Evolutionary conservation across 2,113 vertebrate species (phyloP), one percentile per base, ranked within the genome.

Genomic region (Apodemus sylvaticus): DNA sequence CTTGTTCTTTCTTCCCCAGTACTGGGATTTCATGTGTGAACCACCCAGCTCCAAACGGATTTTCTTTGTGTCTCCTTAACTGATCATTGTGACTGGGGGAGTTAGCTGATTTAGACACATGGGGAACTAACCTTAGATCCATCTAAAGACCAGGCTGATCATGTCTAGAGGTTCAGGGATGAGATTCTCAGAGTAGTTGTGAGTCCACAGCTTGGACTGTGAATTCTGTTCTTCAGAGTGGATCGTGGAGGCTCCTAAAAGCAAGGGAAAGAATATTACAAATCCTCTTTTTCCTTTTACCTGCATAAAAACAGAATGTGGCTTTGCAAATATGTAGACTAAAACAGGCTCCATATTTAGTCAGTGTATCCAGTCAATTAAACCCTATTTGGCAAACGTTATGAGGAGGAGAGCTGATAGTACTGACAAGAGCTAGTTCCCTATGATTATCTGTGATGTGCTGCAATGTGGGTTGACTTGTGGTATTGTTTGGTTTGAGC

Each of bases 251-350:
- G 74, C 42, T 48, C 60, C 45, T 73, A 20, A 87, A 11, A 53
- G 5, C 7, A 66, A 36, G 70, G 76, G 31, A 88, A 96, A 86
- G n/a, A 76, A 29, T 85, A 79, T 76, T 93, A 79, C 45, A 89
- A 91, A 24, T 62, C 58, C 45, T 81, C 10, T 34, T 91, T 96
- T 82, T 45, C 71, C 20, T 91, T 91, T 68, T 91, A 94, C 48
- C 34, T 51, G 29, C 66, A 64, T 94, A 74, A 92, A 87, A 81
- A 71, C 42, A 73, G 36, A 96, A 91, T 48, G 66, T 34, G 24
- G 70, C 70, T 91, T 94, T 95, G 45, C 53, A 91, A 89, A 77
- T 58, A 55, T 48, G 20, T 34, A 64, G 39, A 86, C n/a, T 89
- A 86, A 93, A 68, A 68, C 39, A 36, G 29, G 42, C 3, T 36